phyloP scores from a whole-genome alignment of 1,140 invertebrate genomes.

The Frieseomelitta varia region DNA sequence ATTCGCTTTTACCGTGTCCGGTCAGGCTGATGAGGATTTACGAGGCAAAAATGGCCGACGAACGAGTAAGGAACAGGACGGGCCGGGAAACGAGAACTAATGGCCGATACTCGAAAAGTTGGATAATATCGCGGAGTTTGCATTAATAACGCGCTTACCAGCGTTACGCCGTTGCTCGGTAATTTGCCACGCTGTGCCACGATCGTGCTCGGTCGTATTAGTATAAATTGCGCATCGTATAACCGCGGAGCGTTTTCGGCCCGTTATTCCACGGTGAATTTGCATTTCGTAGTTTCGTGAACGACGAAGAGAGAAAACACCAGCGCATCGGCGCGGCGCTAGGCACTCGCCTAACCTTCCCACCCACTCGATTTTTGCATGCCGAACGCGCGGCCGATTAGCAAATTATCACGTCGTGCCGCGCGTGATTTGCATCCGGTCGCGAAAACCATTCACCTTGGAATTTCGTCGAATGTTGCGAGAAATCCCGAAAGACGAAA shows the following conservation, averaged over 20 bases:
- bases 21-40: slow-evolving; percentile 41
- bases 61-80: slow-evolving; percentile 4
- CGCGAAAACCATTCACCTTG: background rate
- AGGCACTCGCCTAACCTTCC: background rate
- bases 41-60: slow-evolving; percentile 27
- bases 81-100: slow-evolving; percentile 41
- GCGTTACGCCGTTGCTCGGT: slow-evolving; percentile 4
- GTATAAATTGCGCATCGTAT: slow-evolving; percentile 21
- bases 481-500: too few species aligned
- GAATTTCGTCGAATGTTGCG: background rate
- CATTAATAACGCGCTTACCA: slow-evolving; percentile 33
- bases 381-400: background rate
- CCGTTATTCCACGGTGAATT: slow-evolving; percentile 1
- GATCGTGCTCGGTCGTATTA: slow-evolving; percentile 5
- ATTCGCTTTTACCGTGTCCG: slow-evolving; percentile 19
- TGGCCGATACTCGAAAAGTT: slow-evolving; percentile 46
- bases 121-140: slow-evolving; percentile 21
- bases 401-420: slow-evolving; percentile 20
- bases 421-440: background rate
- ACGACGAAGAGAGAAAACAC: background rate
- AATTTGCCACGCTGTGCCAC: slow-evolving; percentile 23
- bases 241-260: too few species aligned
- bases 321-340: too few species aligned
- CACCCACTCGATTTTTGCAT: background rate
- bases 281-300: slow-evolving; percentile 2